phyloP scores from a whole-genome alignment of 2,888 invertebrate species.

The Liopterus haemorrhoidalis region DNA sequence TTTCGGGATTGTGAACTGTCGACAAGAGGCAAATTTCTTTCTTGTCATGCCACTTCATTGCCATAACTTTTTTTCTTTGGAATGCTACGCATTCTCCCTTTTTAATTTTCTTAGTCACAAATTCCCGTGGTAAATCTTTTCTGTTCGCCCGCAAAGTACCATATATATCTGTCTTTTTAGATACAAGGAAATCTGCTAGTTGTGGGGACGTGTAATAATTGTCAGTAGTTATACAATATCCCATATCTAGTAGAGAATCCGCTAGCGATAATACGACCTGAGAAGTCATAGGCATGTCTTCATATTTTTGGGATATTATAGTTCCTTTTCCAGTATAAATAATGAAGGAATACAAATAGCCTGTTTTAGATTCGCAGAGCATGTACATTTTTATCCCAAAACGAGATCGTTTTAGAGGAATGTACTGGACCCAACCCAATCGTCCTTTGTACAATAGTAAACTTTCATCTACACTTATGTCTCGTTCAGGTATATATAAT shows the following conservation, averaged over 20 bases:
- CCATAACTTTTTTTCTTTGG: conserved; percentile 1
- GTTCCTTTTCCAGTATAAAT: conserved; percentile 32
- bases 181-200: conserved; percentile 5
- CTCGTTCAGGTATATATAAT: conserved; percentile 25
- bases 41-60: not conserved
- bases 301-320: conserved; percentile 12
- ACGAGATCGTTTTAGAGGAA: conserved; percentile 34
- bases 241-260: conserved; percentile 11
- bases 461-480: conserved; percentile 34
- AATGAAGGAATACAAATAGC: conserved; percentile 32
- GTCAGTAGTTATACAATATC: conserved; percentile 6
- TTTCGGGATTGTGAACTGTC: not conserved
- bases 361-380: conserved; percentile 36
- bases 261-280: conserved; percentile 15
- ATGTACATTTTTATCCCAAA: conserved; percentile 37
- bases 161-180: not conserved
- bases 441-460: conserved; percentile 35
- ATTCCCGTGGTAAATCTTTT: conserved; percentile 2
- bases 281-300: conserved; percentile 14
- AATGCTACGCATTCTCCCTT: not conserved
- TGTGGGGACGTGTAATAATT: conserved; percentile 11
- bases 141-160: not conserved
- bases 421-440: conserved; percentile 36
- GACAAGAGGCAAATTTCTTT: not conserved
- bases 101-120: not conserved